These are phyloP conservation scores for Anthonomus grandis DNA, from an alignment of 1,140 invertebrate genomes.

Conservation along the genomic window DNA sequence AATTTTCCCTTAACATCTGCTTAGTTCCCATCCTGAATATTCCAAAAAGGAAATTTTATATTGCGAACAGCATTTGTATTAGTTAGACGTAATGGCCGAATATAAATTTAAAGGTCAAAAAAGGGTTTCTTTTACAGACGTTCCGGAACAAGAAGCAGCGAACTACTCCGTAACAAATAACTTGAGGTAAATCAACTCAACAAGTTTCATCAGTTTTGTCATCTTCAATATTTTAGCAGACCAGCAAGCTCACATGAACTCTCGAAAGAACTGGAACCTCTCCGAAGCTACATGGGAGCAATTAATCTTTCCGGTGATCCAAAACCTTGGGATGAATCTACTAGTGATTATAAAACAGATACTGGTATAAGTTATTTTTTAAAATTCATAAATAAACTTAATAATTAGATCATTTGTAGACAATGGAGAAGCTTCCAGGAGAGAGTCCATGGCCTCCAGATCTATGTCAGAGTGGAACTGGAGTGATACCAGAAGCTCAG, in stretches of 20 bases:
- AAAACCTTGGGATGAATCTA: constrained; percentile 31
- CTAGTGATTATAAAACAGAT: constrained; percentile 22
- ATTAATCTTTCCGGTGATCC: constrained; percentile 28
- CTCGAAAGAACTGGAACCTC: constrained; percentile 39
- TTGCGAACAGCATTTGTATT: too few species aligned
- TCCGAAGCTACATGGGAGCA: constrained; percentile 31
- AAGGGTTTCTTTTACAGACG: constrained; percentile 25
- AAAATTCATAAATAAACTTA: not conserved
- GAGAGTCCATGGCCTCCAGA: constrained; percentile 39
- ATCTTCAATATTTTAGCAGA: constrained; percentile 27
- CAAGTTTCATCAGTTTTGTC: not conserved
- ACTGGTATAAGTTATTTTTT: constrained; percentile 7
- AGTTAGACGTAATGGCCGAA: too few species aligned
- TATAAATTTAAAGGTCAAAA: too few species aligned
- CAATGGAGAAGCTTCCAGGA: constrained; percentile 30
- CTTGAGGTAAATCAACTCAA: constrained; percentile 16
- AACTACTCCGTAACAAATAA: constrained; percentile 11
- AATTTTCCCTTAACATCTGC: too few species aligned
- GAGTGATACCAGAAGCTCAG: constrained; percentile 35
- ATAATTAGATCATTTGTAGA: constrained; percentile 17
- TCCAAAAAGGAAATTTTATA: too few species aligned
- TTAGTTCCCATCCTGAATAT: too few species aligned
- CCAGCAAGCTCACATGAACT: constrained; percentile 44
- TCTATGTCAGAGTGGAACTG: constrained; percentile 43
- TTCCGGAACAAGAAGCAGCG: constrained; percentile 18